These are phyloP conservation scores for Autographa gamma DNA, from an alignment of 2,888 invertebrate species.

Conservation along the genomic window DNA sequence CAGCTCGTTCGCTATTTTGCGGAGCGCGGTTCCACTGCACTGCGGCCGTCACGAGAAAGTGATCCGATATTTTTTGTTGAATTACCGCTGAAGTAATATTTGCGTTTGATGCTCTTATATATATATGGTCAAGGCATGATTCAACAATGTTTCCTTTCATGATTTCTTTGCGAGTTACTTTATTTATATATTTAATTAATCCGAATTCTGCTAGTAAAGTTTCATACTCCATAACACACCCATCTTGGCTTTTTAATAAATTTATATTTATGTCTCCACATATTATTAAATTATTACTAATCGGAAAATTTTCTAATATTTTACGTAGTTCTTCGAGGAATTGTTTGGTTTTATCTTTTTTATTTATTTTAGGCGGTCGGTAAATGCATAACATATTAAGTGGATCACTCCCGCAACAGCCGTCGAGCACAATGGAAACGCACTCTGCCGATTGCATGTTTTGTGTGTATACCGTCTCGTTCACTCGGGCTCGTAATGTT, in stretches of 20 bases:
- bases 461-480: background rate
- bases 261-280: constrained; percentile 17
- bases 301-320: background rate
- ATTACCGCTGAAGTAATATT: background rate
- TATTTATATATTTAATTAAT: background rate
- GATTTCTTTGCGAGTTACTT: background rate
- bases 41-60: background rate
- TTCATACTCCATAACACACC: background rate
- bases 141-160: background rate
- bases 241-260: background rate
- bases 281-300: background rate
- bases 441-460: constrained; percentile 6
- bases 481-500: background rate
- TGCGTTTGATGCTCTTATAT: background rate
- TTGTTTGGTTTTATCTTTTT: background rate
- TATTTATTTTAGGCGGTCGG: constrained; percentile 12
- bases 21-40: background rate
- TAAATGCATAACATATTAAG: constrained; percentile 1
- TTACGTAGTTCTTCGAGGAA: constrained; percentile 6
- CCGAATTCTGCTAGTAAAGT: background rate
- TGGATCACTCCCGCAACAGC: background rate
- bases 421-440: constrained; percentile 7
- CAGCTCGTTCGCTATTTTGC: background rate
- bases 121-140: background rate
- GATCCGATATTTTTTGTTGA: background rate